Percentiles rank a stretch among this genome's conserved stretches.
Evolutionary conservation across 2,113 vertebrate species (phyloP).

Genomic region (Tragelaphus buxtoni): DNA sequence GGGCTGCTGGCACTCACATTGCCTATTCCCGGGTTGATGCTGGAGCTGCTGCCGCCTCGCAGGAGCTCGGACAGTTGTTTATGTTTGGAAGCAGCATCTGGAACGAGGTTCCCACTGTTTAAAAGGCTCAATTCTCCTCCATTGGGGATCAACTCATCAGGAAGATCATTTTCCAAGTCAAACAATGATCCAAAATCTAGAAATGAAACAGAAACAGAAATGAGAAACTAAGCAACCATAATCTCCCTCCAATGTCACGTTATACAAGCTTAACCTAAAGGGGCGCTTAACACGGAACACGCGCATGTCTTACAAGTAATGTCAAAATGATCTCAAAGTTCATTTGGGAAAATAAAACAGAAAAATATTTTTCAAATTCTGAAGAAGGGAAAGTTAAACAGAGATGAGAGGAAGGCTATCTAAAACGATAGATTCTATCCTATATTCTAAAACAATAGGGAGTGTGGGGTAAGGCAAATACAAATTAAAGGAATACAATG

Average conservation of each 20-base stretch:
- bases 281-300: not conserved
- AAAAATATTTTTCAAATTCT: conserved; percentile 25
- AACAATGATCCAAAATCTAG: conserved; percentile 96
- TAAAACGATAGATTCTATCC: not conserved
- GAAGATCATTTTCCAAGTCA: conserved; percentile 98
- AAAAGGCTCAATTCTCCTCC: conserved; percentile 91
- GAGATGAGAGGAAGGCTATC: not conserved
- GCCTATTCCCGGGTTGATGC: conserved; percentile 83
- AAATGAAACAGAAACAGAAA: conserved; percentile 76
- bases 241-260: conserved; percentile 1
- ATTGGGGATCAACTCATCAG: conserved; percentile 97
- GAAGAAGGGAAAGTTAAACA: not conserved
- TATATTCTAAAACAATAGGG: not conserved
- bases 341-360: not conserved
- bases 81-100: conserved; percentile 96
- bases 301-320: not conserved
- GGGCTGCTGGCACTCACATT: conserved; percentile 88
- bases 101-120: conserved; percentile 88
- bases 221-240: conserved; percentile 65
- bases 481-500: not conserved
- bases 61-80: conserved; percentile 97
- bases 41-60: conserved; percentile 88
- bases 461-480: not conserved
- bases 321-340: not conserved
- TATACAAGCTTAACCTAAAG: not conserved